Conservation (phyloP, 2,888 invertebrate species). For the Leucania comma region DNA sequence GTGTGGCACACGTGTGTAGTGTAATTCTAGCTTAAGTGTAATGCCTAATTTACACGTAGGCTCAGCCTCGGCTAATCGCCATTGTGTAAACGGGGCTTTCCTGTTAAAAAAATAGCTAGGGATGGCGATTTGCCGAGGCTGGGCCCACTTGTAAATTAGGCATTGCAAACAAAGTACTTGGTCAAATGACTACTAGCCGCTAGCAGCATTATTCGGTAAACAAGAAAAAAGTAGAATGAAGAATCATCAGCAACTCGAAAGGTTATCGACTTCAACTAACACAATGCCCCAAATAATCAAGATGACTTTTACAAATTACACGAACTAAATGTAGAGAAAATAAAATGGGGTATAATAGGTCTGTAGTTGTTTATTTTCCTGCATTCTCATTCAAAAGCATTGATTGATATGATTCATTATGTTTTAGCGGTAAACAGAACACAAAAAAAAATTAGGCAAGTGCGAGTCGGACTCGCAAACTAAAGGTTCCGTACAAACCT, state of each 20-base stretch:
- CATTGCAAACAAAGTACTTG: too few species aligned
- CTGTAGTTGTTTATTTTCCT: constrained; percentile 19
- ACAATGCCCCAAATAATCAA: constrained; percentile 34
- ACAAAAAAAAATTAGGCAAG: too few species aligned
- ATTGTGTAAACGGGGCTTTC: too few species aligned
- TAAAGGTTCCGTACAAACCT: too few species aligned
- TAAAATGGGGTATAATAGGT: constrained; percentile 5
- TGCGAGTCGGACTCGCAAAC: too few species aligned
- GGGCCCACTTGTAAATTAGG: too few species aligned
- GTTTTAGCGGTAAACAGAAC: constrained; percentile 16
- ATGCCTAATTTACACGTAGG: too few species aligned
- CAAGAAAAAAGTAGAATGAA: not conserved
- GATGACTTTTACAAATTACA: constrained; percentile 43
- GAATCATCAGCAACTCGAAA: not conserved
- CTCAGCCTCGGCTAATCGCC: too few species aligned
- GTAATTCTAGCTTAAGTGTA: too few species aligned
- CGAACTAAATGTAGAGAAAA: constrained; percentile 21
- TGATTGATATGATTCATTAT: constrained; percentile 46
- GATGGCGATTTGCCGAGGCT: too few species aligned
- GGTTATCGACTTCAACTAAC: constrained; percentile 19
- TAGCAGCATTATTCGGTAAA: not conserved
- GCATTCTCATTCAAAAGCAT: constrained; percentile 31
- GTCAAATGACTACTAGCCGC: not conserved
- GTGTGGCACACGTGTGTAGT: too few species aligned
- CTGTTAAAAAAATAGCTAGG: too few species aligned